phyloP scores from a whole-genome alignment of 2,888 invertebrate species.

The Formica aserva region DNA sequence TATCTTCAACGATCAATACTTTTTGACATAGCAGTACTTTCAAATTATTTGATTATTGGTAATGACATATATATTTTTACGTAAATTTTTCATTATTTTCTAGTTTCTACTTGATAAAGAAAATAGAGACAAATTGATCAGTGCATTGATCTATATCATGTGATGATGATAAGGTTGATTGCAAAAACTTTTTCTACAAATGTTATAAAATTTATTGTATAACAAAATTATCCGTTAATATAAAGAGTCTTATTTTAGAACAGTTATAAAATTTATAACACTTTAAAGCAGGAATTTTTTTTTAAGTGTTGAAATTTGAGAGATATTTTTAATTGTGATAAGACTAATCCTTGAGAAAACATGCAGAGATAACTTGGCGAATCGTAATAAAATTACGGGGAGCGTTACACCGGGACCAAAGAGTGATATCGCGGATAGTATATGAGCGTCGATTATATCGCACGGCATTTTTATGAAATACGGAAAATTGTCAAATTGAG shows the following conservation, averaged over 20 bases:
- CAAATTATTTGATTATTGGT: not conserved
- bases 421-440: not conserved
- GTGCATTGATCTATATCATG: not conserved
- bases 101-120: not conserved
- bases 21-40: not conserved
- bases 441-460: conserved; percentile 51
- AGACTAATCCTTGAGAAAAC: conserved; percentile 15
- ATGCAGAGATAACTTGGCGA: not conserved
- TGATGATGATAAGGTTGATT: not conserved
- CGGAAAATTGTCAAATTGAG: conserved; percentile 45
- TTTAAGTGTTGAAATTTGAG: conserved; percentile 2
- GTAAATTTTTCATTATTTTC: not conserved
- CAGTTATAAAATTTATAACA: not conserved
- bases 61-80: not conserved
- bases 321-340: conserved; percentile 4
- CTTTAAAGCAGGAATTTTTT: not conserved
- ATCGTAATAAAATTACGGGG: conserved; percentile 12
- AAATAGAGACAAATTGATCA: not conserved
- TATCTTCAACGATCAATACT: not conserved
- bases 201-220: not conserved
- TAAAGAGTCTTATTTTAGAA: not conserved
- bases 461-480: conserved; percentile 55
- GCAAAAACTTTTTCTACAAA: not conserved
- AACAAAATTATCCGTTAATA: not conserved
- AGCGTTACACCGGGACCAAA: not conserved